Conservation (phyloP, 2,888 invertebrate genomes). For the Julus scanicus region DNA sequence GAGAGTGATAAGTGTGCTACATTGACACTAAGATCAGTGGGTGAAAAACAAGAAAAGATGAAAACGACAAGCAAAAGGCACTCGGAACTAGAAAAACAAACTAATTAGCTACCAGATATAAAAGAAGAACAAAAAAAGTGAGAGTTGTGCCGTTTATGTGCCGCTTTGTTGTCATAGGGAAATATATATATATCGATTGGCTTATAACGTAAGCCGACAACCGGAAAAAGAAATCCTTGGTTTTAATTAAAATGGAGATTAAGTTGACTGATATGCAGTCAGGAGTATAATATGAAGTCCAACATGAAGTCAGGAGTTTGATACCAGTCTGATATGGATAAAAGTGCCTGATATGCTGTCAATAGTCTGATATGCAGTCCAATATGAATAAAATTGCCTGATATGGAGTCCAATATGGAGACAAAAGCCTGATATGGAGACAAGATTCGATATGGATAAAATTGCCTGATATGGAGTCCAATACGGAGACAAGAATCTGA, state of each 20-base stretch:
- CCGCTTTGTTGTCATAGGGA: background rate
- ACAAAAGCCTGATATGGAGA: too few relatives aligned
- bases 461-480: too few relatives aligned
- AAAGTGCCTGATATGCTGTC: too few relatives aligned
- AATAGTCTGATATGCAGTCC: too few relatives aligned
- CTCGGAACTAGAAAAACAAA: conserved; percentile 4
- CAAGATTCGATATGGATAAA: too few relatives aligned
- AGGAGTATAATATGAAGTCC: too few relatives aligned
- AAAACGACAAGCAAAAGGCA: background rate
- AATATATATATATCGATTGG: background rate
- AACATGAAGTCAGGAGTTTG: too few relatives aligned
- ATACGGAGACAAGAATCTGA: too few relatives aligned
- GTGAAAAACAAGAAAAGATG: conserved; percentile 2
- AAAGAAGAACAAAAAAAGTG: background rate
- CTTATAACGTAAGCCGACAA: background rate
- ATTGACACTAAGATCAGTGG: background rate
- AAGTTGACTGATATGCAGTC: too few relatives aligned
- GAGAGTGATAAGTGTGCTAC: conserved; percentile 26
- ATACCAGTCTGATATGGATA: too few relatives aligned
- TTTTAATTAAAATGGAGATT: conserved; percentile 33
- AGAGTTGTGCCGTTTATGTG: conserved; percentile 7
- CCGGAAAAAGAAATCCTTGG: background rate
- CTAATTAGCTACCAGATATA: conserved; percentile 3
- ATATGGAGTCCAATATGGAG: too few relatives aligned
- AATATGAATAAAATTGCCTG: too few relatives aligned